Evolutionary conservation across 2,797 vertebrate species (phyloP).

Genomic region (Epinephelus coioides): DNA sequence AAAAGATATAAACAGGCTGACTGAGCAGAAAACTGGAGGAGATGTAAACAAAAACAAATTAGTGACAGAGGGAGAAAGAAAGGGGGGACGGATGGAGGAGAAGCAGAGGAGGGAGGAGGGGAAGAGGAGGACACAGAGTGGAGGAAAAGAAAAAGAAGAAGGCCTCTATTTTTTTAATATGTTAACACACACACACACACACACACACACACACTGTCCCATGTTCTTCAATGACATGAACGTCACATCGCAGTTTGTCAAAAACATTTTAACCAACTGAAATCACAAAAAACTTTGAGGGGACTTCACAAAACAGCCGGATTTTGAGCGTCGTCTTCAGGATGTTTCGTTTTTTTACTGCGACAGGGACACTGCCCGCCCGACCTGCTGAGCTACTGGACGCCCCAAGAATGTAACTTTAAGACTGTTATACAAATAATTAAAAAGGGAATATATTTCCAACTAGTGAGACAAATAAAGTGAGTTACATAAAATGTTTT

Average conservation of each 20-base stretch:
- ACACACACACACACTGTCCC: not conserved
- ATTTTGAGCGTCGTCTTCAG: not conserved
- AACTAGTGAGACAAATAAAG: not conserved
- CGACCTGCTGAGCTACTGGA: too few relatives aligned
- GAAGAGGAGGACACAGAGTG: not conserved
- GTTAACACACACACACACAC: not conserved
- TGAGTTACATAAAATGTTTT: not conserved
- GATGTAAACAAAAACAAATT: conserved; percentile 62
- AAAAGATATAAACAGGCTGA: conserved; percentile 73
- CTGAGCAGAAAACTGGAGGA: conserved; percentile 71
- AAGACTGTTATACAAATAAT: too few relatives aligned
- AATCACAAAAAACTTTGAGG: not conserved
- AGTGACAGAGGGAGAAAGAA: conserved; percentile 39
- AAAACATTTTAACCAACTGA: conserved; percentile 4
- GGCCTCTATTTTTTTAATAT: not conserved
- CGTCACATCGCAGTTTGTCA: not conserved
- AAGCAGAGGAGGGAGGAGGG: not conserved
- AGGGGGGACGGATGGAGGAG: conserved; percentile 12
- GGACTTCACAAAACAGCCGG: not conserved
- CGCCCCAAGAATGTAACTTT: too few relatives aligned
- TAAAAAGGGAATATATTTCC: too few relatives aligned
- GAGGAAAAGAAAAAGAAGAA: not conserved
- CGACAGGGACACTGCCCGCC: too few relatives aligned
- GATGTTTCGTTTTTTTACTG: too few relatives aligned
- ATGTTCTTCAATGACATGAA: not conserved